phyloP scores from a whole-genome alignment of 2,113 vertebrate species.

The Narcine bancroftii region DNA sequence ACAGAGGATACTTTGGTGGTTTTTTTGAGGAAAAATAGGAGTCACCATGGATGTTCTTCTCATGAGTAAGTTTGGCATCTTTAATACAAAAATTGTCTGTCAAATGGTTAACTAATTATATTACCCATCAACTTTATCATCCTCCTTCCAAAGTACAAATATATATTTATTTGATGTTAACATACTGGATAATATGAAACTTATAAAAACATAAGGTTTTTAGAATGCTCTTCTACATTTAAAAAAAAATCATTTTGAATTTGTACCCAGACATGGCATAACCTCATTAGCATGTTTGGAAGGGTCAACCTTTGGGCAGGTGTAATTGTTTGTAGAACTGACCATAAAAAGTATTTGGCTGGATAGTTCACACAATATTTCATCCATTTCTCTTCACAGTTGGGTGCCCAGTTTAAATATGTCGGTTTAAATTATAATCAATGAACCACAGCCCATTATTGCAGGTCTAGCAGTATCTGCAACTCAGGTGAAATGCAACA shows the following conservation, averaged over 20 bases:
- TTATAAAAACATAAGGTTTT: too few relatives aligned
- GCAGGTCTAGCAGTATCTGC: not conserved
- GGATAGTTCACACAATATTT: not conserved
- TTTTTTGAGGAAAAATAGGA: too few relatives aligned
- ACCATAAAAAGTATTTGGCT: not conserved
- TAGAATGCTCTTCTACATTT: not conserved
- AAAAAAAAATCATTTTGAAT: not conserved
- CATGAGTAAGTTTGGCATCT: too few relatives aligned
- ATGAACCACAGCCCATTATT: not conserved
- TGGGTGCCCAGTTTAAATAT: not conserved
- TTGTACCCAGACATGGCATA: not conserved
- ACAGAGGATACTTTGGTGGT: too few relatives aligned
- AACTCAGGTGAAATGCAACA: not conserved
- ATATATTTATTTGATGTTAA: too few relatives aligned
- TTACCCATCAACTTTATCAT: too few relatives aligned
- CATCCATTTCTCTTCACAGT: not conserved
- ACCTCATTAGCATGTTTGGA: not conserved
- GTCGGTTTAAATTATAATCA: not conserved
- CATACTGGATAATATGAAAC: too few relatives aligned
- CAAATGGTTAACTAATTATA: too few relatives aligned
- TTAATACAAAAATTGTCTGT: too few relatives aligned
- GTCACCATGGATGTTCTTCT: too few relatives aligned
- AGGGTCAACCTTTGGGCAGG: not conserved
- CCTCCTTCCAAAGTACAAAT: too few relatives aligned
- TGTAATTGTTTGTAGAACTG: not conserved